Base-by-base conservation (phyloP, 2,888 invertebrate species). In the Pseudococcus jackbeardsleyi region DNA sequence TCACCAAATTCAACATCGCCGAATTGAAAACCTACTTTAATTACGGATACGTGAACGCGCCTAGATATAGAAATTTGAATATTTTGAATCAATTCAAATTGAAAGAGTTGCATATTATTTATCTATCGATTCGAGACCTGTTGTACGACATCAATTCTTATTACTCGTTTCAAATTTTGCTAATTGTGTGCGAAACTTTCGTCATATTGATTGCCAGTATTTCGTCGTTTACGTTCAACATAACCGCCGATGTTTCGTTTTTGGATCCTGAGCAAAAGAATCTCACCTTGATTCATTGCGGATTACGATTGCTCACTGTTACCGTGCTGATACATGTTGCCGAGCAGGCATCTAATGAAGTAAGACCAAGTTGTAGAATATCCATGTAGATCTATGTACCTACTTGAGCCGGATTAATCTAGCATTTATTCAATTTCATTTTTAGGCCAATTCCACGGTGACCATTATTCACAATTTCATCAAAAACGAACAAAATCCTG, bases 111-210 rank as follows among this genome's bases (percentile, higher is more conserved):
- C 85, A 88, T 46, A 77, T 88, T 17, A 68, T 85, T 17, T 88
- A 88, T 50, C 50, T 88, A 48, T 85, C 48, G 15, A 85, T 88
- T 85, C 88, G 86, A 19, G 87, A 72, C 3, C 68, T 89, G 26
- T 59, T 89, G 48, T 79, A 89, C 1, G 89, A 89, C 1, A 85
- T 89, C 12, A 89, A 89, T 64, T 19, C 84, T 22, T 84, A 84
- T 46, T 89, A 89, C 48, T 88, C 89, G n/a, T 85, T 86, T 54
- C 89, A 89, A 68, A 79, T 88, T 50, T 42, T 89, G 12, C 39
- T 89, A 5, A 84, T 89, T 8, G 89, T 89, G 22, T 59, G 89
- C 86, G 89, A 89, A 84, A 88, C 89, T 15, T 86, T 89, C 11
- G 39, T 86, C n/a, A 88, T 89, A 84, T 72, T 89, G 22, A 82